phyloP scores from a whole-genome alignment of 2,113 vertebrate species.

The Phylloscopus trochiloides region DNA sequence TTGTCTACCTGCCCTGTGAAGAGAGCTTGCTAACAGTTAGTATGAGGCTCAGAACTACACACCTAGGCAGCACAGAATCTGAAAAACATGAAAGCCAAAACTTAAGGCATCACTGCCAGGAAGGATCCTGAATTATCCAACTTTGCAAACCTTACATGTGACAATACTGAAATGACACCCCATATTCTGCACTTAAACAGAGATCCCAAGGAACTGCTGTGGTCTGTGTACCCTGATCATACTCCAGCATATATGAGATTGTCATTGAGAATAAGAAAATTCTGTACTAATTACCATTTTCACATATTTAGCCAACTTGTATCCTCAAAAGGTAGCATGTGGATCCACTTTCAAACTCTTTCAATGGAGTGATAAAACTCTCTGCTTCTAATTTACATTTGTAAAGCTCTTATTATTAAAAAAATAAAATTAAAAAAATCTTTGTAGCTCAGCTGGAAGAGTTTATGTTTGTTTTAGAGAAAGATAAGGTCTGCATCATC shows the following conservation, averaged over 20 bases:
- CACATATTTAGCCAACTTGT: background rate
- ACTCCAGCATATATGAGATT: accelerated
- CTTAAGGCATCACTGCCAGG: background rate
- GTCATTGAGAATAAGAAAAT: background rate
- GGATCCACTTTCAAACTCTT: background rate
- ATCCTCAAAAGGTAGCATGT: background rate
- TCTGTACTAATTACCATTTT: background rate
- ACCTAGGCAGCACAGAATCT: background rate
- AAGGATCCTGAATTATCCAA: background rate
- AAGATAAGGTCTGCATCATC: background rate
- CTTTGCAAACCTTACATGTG: background rate
- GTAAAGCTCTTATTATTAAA: background rate
- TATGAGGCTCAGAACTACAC: background rate
- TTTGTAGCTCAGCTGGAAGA: background rate
- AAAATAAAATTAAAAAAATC: background rate
- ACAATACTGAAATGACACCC: background rate
- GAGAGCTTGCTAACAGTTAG: background rate
- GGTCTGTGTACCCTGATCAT: background rate
- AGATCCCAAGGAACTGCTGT: background rate
- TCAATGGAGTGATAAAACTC: background rate
- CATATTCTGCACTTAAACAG: background rate
- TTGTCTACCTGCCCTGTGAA: background rate
- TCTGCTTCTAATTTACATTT: background rate
- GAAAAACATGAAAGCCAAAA: background rate
- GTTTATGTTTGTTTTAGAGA: background rate